A percentile compares a stretch with the other conserved stretches of the same genome.
phyloP scores from a whole-genome alignment of 2,888 invertebrate species.

The Sussaba pulchella region DNA sequence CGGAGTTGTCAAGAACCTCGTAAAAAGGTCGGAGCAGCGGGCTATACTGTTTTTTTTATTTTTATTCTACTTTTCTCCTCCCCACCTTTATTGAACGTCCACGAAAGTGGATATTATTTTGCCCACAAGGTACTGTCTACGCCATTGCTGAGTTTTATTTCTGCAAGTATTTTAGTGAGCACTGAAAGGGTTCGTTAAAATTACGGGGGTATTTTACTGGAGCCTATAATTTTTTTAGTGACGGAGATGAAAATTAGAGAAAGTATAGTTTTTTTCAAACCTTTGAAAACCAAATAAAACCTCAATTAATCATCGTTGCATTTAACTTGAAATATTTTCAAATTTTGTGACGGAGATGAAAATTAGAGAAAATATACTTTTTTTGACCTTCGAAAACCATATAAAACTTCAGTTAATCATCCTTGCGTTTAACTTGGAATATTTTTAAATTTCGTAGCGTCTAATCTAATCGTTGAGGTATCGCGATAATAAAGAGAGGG shows the following conservation, averaged over 20 bases:
- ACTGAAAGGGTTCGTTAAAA: neutral
- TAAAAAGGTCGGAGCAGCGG: slow-evolving; percentile 43
- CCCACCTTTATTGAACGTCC: slow-evolving; percentile 28
- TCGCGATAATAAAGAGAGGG: neutral
- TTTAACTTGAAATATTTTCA: too few relatives aligned
- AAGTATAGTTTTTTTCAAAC: too few relatives aligned
- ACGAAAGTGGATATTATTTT: slow-evolving; percentile 39
- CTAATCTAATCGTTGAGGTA: neutral
- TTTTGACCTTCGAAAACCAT: too few relatives aligned
- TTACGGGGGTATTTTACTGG: neutral
- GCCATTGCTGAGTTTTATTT: slow-evolving; percentile 30
- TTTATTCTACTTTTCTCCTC: slow-evolving; percentile 11
- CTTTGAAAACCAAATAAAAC: too few relatives aligned
- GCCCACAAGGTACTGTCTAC: slow-evolving; percentile 7
- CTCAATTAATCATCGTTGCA: too few relatives aligned
- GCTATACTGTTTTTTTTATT: slow-evolving; percentile 24
- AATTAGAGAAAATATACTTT: too few relatives aligned
- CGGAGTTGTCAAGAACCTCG: slow-evolving; percentile 55
- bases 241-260: too few relatives aligned
- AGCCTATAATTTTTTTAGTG: neutral
- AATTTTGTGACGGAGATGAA: too few relatives aligned
- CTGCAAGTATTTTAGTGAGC: slow-evolving; percentile 26
- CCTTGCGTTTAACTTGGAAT: too few relatives aligned
- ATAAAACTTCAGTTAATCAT: too few relatives aligned
- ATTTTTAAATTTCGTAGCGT: too few relatives aligned